Conservation (phyloP, 1,140 invertebrate species). For the Sesamia nonagrioides region DNA sequence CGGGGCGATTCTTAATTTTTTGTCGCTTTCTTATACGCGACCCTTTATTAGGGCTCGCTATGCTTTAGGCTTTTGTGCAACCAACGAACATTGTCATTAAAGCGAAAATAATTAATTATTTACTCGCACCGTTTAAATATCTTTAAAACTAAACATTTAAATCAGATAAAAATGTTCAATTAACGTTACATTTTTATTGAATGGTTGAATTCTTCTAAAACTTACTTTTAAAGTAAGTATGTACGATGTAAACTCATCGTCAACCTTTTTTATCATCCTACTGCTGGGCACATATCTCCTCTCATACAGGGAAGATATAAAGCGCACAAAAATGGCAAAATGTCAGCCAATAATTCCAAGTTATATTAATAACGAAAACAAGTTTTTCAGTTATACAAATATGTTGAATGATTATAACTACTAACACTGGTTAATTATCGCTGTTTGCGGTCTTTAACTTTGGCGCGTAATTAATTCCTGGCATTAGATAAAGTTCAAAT, state of each 20-base stretch:
- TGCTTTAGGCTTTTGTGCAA: conserved; percentile 84
- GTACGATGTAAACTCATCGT: not conserved
- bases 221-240: no score
- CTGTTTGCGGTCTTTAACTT: conserved; percentile 48
- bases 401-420: conserved; percentile 14
- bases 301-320: no score
- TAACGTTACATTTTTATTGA: no score
- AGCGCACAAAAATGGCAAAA: not conserved
- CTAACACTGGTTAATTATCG: conserved; percentile 51
- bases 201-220: not conserved
- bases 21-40: conserved; percentile 77
- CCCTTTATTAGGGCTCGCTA: conserved; percentile 82
- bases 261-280: no score
- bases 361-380: conserved; percentile 29
- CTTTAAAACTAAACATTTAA: not conserved
- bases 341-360: not conserved
- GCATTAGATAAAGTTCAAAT: conserved; percentile 53
- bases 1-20: conserved; percentile 87
- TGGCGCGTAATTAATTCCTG: conserved; percentile 33
- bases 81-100: conserved; percentile 81
- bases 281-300: no score
- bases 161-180: not conserved
- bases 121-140: conserved; percentile 48
- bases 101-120: conserved; percentile 72
- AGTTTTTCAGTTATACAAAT: conserved; percentile 35